These are phyloP conservation scores for Acleris sparsana DNA, from an alignment of 2,888 invertebrate genomes.

Conservation along the genomic window DNA sequence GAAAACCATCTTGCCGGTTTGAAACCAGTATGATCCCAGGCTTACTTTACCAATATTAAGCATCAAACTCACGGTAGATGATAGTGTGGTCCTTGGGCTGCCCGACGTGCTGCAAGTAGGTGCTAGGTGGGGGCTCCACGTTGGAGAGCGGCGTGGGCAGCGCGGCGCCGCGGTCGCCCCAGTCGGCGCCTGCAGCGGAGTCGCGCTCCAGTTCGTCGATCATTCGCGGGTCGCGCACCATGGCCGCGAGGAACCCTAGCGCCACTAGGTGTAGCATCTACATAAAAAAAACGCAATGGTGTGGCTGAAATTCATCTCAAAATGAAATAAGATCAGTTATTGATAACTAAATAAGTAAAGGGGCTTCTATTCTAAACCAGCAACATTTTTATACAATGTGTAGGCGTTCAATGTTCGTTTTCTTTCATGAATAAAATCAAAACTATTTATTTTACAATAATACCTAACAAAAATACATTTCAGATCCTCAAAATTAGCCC, in stretches of 20 bases:
- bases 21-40: no score
- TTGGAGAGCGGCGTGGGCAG: slow-evolving; percentile 90
- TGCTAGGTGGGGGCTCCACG: slow-evolving; percentile 84
- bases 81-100: slow-evolving; percentile 84
- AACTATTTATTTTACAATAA: no score
- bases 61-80: slow-evolving; percentile 85
- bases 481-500: no score
- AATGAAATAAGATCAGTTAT: no score
- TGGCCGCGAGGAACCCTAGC: slow-evolving; percentile 88
- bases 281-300: background rate
- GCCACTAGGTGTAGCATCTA: slow-evolving; percentile 91
- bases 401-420: no score
- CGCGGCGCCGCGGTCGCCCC: slow-evolving; percentile 69
- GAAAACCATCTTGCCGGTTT: no score
- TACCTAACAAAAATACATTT: no score
- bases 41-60: background rate
- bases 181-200: slow-evolving; percentile 67
- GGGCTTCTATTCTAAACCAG: no score
- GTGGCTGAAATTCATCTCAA: no score
- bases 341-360: no score
- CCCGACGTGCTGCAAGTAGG: slow-evolving; percentile 74
- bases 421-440: no score
- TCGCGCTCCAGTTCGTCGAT: slow-evolving; percentile 85
- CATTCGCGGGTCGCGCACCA: slow-evolving; percentile 89
- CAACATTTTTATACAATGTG: no score